Evolutionary conservation across 2,888 invertebrate genomes (phyloP).

Genomic region (Microctonus hyperodae): DNA sequence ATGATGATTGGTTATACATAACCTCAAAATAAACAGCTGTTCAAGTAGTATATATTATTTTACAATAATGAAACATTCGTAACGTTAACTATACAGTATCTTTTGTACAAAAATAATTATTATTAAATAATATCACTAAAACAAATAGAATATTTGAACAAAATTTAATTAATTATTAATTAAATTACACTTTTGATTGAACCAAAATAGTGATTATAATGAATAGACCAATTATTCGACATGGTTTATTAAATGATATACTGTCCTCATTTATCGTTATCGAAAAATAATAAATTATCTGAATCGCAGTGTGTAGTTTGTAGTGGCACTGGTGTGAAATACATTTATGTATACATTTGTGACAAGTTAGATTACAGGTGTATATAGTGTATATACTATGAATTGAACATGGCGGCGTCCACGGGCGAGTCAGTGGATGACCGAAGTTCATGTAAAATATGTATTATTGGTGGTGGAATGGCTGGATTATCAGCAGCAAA

Average conservation of each 20-base stretch:
- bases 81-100: neutral
- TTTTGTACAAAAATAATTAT: neutral
- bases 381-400: no score
- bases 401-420: constrained; percentile 59
- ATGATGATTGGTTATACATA: constrained; percentile 46
- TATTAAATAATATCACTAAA: neutral
- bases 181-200: neutral
- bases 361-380: constrained; percentile 13
- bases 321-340: no score
- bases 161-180: no score
- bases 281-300: neutral
- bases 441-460: constrained; percentile 69
- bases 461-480: constrained; percentile 86
- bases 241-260: neutral
- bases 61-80: constrained; percentile 4
- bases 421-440: constrained; percentile 55
- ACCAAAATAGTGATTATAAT: neutral
- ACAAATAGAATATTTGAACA: neutral
- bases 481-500: constrained; percentile 87
- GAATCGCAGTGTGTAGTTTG: neutral
- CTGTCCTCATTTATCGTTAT: neutral
- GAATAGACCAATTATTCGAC: neutral
- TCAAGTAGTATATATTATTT: constrained; percentile 26
- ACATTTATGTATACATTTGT: neutral
- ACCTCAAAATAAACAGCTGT: constrained; percentile 49